Evolutionary conservation across 2,888 invertebrate genomes (phyloP), one percentile per base, ranked within the genome.

Genomic region (Plemyria rubiginata): DNA sequence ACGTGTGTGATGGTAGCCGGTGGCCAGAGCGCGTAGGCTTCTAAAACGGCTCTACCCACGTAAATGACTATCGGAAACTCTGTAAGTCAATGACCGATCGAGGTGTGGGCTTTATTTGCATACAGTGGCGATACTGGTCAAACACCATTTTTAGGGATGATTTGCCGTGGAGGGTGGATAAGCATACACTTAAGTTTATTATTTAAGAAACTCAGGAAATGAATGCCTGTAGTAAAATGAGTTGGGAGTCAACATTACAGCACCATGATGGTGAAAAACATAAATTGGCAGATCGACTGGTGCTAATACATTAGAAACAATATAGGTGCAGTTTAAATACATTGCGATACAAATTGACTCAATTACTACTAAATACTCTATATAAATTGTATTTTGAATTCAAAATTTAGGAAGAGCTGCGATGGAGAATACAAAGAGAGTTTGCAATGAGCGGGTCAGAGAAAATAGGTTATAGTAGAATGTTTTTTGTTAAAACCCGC

Each of bases 11-110:
- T 59, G 57, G 50, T 52, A 54, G 62, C 56, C 62, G 56, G 67
- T 60, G 67, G 62, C 56, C 56, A 62, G 60, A 67, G 73, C 75
- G 77, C 75, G 77, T 79, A 74, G 79, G 77, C 64, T 59, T 54
- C 69, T 76, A 75, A 75, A 74, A 72, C 70, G 61, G 61, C 65
- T 59, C 72, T 73, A 63, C 80, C 75, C 73, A 80, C 80, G 67
- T 69, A 66, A 70, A 68, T 65, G 49, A 64, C 60, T 65, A 65
- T 71, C 66, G 68, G 67, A 72, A 66, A 62, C 60, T 56, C 70
- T 58, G 67, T 55, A 55, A 70, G 79, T 80, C 80, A 79, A 76
- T 65, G 78, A 70, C 78, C 79, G 70, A 46, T 16, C 66, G 72
- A 73, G 74, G 77, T 74, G 75, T 72, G 72, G 71, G 76, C 70